Base-by-base conservation (phyloP, 2,888 invertebrate species). In the Chymomyza fuscimana region DNA sequence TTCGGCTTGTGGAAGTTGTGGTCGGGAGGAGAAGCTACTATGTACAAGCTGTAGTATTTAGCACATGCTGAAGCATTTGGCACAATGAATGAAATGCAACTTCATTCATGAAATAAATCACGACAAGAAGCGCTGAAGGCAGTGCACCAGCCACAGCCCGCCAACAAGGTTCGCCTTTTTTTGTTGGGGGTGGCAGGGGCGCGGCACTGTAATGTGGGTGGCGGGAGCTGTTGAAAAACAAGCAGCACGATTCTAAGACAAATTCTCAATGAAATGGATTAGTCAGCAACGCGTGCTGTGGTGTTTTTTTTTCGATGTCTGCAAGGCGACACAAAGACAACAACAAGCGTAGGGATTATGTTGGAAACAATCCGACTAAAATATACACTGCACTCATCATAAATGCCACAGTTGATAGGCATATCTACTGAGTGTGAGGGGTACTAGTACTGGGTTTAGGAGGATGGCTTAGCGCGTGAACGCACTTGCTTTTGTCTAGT, bases 41-140 rank as follows among this genome's bases (percentile, higher is more conserved):
- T 46, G 58, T 77, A 77, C 61, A 46, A 67, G 76, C 25, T 80
- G 80, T 83, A 84, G 82, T 84, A 83, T 84, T 82, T 84, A 70
- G 72, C 72, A 46, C 75, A 50, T 59, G 32, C 74, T 63, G 50
- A 54, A 36, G 40, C 65, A 29, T 19, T 40, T 46, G 67, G 78
- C 72, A 25, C 36, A 36, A 81, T 85, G 84, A 84, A 84, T 86
- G 83, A 86, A 83, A 73, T 76, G 82, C 72, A 82, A 78, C 76
- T 84, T 86, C 86, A 84, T 84, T 86, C 86, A 84, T 86, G 76
- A 84, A 84, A 77, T 76, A 81, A 86, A 82, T 79, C 83, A 73
- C 78, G 74, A 83, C 40, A 12, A 46, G 40, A 10, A 46, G 19
- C 29, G 58, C 19, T 25, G 29, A 58, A 19, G 58, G 25, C 58